Evolutionary conservation across 2,797 vertebrate species (phyloP).

Genomic region (Phataginus tricuspis): DNA sequence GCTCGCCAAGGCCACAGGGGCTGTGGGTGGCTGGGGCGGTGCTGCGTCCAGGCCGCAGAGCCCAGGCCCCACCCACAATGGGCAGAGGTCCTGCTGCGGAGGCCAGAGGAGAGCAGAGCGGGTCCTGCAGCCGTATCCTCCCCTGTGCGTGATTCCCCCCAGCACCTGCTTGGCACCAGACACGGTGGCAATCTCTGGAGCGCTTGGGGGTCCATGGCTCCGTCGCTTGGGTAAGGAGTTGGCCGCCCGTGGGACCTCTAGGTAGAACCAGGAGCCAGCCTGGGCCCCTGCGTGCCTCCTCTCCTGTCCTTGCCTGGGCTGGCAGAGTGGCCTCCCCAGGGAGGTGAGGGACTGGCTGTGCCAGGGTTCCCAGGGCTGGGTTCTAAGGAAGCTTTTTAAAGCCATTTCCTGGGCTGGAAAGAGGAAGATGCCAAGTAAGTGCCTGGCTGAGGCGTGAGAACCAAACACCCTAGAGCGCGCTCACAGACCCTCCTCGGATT

Average conservation of each 20-base stretch:
- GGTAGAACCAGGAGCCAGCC: background rate
- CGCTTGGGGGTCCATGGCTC: accelerated
- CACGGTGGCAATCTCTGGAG: accelerated
- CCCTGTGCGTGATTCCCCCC: background rate
- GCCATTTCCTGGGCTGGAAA: background rate
- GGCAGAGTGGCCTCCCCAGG: background rate
- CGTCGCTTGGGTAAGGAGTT: too few species aligned
- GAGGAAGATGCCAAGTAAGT: background rate
- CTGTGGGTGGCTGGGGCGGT: accelerated
- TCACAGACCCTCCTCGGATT: accelerated
- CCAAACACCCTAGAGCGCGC: background rate
- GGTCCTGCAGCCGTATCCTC: too few species aligned
- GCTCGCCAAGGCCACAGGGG: background rate
- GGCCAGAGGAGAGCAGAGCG: accelerated
- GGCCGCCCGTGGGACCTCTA: accelerated
- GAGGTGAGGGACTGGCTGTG: accelerated
- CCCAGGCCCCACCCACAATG: background rate
- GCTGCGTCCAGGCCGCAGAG: background rate
- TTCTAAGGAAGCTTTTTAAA: background rate
- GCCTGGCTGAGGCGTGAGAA: background rate
- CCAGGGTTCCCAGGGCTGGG: background rate
- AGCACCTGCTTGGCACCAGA: background rate
- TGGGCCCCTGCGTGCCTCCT: background rate
- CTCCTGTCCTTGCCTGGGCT: background rate
- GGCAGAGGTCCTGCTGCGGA: background rate